Percentiles rank a stretch among this genome's conserved stretches.
These are phyloP conservation scores for Mesembrinibis cayennensis DNA, from an alignment of 2,113 vertebrate genomes.

Conservation along the genomic window DNA sequence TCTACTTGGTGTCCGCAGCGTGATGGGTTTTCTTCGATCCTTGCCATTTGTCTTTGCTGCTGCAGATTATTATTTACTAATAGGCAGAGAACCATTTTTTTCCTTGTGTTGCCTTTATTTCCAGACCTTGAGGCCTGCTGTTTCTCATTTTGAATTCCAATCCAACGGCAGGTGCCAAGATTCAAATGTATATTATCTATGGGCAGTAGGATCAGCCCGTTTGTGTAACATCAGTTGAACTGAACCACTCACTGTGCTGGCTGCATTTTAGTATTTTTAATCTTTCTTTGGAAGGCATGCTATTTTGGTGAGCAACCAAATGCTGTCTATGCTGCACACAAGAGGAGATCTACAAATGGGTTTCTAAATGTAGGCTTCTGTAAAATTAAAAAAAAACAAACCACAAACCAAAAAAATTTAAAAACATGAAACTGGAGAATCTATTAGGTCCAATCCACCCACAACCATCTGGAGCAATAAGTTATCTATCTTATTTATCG, in stretches of 20 bases:
- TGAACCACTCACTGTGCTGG: background rate
- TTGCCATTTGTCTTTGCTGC: slow-evolving; percentile 22
- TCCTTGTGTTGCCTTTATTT: slow-evolving; percentile 43
- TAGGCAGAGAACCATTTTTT: slow-evolving; percentile 5
- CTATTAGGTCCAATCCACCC: slow-evolving; percentile 48
- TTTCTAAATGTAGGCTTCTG: slow-evolving; percentile 51
- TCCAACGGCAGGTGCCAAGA: slow-evolving; percentile 39
- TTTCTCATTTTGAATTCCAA: slow-evolving; percentile 60
- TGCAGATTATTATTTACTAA: slow-evolving; percentile 58
- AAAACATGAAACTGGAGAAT: slow-evolving; percentile 28
- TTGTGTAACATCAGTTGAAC: slow-evolving; percentile 19
- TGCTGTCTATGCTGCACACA: slow-evolving; percentile 24
- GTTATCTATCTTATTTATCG: slow-evolving; percentile 8
- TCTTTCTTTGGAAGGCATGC: slow-evolving; percentile 29
- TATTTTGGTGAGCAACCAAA: slow-evolving; percentile 57
- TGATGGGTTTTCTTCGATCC: background rate
- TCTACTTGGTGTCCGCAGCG: background rate
- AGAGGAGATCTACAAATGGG: slow-evolving; percentile 38
- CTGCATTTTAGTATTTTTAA: slow-evolving; percentile 56
- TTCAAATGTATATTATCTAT: slow-evolving; percentile 30
- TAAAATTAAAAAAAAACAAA: slow-evolving; percentile 16
- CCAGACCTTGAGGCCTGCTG: slow-evolving; percentile 28
- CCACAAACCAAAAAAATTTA: background rate
- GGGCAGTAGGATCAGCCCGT: background rate
- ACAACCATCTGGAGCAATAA: slow-evolving; percentile 45